Conservation (phyloP, 2,888 invertebrate genomes). For the Metopia argyrocephala region DNA sequence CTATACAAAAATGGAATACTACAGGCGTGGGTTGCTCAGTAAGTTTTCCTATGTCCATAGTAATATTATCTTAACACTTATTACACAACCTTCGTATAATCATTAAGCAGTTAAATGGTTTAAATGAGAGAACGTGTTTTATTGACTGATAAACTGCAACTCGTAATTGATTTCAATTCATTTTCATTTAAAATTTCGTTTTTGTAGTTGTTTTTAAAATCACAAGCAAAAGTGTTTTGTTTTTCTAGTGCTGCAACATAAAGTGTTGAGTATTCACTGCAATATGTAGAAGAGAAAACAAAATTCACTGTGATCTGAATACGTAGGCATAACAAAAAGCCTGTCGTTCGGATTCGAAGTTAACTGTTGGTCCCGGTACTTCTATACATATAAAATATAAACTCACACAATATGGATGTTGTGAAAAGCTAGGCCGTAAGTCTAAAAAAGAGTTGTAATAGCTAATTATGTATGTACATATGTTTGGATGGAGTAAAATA, state of each 20-base stretch:
- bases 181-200: constrained; percentile 30
- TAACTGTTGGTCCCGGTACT: no score
- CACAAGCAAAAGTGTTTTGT: constrained; percentile 26
- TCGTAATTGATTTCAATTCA: constrained; percentile 47
- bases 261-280: no score
- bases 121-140: constrained; percentile 2
- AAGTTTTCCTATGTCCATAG: not conserved
- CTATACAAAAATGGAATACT: not conserved
- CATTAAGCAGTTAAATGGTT: not conserved
- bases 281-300: no score
- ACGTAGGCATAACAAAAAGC: no score
- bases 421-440: no score
- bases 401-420: no score
- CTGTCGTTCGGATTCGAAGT: no score
- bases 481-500: no score
- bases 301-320: no score
- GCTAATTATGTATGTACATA: no score
- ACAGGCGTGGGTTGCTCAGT: not conserved
- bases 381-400: no score
- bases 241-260: not conserved
- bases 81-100: not conserved
- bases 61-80: not conserved
- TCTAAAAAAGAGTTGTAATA: no score
- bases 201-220: constrained; percentile 39
- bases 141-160: constrained; percentile 44